Conservation (phyloP, 2,113 vertebrate genomes). For the Mixornis gularis region DNA sequence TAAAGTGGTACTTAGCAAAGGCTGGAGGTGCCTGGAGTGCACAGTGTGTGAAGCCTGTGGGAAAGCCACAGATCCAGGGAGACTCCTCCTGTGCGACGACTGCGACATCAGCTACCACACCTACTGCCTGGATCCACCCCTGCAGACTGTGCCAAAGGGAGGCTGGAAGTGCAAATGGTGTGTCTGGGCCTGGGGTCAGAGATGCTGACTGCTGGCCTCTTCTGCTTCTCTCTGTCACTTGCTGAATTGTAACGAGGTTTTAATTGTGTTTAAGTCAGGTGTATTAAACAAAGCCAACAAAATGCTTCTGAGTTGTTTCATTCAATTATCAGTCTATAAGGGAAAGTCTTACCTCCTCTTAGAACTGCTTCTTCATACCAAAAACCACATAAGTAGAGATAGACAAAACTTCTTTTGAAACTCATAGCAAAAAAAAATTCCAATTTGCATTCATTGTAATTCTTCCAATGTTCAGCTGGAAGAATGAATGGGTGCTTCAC, state of each 20-base stretch:
- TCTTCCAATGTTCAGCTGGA: neutral
- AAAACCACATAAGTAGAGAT: neutral
- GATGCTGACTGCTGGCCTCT: neutral
- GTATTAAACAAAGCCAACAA: neutral
- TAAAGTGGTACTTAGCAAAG: conserved; percentile 92
- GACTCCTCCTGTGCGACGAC: conserved; percentile 92
- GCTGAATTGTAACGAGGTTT: neutral
- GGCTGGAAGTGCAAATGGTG: conserved; percentile 99
- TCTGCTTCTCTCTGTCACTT: neutral
- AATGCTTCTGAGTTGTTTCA: neutral
- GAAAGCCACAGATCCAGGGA: conserved; percentile 89
- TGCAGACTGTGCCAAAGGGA: conserved; percentile 94
- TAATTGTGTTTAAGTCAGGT: neutral
- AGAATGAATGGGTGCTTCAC: neutral
- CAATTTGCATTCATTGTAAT: neutral
- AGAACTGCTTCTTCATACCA: neutral
- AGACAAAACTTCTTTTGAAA: neutral
- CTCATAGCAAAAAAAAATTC: neutral
- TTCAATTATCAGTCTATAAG: neutral
- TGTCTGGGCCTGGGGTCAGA: neutral
- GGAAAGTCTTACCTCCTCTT: neutral
- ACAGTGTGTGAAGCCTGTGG: conserved; percentile 97
- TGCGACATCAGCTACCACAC: conserved; percentile 99
- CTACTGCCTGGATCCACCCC: conserved; percentile 92
- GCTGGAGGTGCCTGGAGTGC: conserved; percentile 96